These are phyloP conservation scores for Alfaro cultratus DNA, from an alignment of 2,797 vertebrate genomes.

Conservation along the genomic window DNA sequence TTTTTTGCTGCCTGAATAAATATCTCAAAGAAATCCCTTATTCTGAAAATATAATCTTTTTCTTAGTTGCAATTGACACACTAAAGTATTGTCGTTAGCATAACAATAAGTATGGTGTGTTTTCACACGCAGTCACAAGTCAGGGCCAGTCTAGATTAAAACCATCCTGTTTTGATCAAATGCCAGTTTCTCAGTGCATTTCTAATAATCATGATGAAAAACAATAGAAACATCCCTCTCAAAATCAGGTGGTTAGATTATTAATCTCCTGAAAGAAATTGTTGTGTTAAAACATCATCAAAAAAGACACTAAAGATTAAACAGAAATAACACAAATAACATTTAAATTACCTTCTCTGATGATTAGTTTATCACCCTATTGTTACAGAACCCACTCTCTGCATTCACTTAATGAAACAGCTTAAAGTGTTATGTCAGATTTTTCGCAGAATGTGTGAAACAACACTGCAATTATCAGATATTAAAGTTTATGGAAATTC, in stretches of 20 bases:
- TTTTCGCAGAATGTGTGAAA: slow-evolving; percentile 9
- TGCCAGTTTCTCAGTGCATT: background rate
- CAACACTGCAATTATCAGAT: slow-evolving; percentile 8
- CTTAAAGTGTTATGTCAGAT: background rate
- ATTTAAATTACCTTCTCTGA: slow-evolving; percentile 4
- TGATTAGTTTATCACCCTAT: background rate
- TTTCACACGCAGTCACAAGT: background rate
- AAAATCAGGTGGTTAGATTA: background rate
- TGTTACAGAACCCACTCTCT: slow-evolving; percentile 3
- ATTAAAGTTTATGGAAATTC: slow-evolving; percentile 10
- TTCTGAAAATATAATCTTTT: background rate
- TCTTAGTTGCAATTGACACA: background rate
- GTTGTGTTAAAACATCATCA: background rate
- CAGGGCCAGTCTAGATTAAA: background rate
- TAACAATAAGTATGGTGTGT: background rate
- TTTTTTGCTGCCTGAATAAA: background rate
- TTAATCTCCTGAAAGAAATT: background rate
- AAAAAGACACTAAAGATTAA: background rate
- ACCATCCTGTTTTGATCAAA: background rate
- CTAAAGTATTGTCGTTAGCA: background rate
- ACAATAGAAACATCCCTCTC: background rate
- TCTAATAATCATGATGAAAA: slow-evolving; percentile 23
- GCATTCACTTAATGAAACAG: background rate
- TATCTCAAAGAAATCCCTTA: background rate
- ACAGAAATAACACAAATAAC: slow-evolving; percentile 18